Evolutionary conservation across 2,888 invertebrate genomes (phyloP).

Genomic region (Trichopria drosophilae): DNA sequence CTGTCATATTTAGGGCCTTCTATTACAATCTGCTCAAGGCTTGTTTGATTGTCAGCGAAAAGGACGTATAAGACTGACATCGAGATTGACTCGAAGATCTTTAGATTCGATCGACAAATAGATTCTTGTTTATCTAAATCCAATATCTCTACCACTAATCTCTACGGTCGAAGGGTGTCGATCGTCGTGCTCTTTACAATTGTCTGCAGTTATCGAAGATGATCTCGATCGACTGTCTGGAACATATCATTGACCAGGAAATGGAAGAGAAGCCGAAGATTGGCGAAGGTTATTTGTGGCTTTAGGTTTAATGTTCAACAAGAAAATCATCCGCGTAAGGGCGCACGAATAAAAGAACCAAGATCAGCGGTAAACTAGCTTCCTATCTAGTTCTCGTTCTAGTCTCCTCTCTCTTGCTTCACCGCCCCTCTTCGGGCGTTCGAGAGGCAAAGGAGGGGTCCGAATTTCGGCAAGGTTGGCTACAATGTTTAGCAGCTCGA

Average conservation of each 20-base stretch:
- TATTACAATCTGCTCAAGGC: too few relatives aligned
- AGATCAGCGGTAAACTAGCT: constrained; percentile 35
- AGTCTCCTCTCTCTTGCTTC: constrained; percentile 15
- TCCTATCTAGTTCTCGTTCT: constrained; percentile 19
- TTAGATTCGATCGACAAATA: constrained; percentile 43
- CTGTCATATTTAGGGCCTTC: too few relatives aligned
- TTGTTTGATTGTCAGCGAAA: too few relatives aligned
- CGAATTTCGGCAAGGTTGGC: constrained; percentile 42
- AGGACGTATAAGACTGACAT: too few relatives aligned
- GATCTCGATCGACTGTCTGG: constrained; percentile 38
- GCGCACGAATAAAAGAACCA: too few relatives aligned
- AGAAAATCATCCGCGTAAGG: constrained; percentile 58
- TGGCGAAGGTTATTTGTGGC: constrained; percentile 12
- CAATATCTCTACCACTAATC: constrained; percentile 52
- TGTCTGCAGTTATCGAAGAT: constrained; percentile 24
- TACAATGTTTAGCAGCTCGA: constrained; percentile 46
- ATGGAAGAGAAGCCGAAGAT: constrained; percentile 6
- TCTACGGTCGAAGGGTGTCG: constrained; percentile 37
- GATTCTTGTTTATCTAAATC: constrained; percentile 50
- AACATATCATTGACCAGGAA: background rate
- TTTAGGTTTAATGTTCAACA: constrained; percentile 52
- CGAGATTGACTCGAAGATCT: too few relatives aligned
- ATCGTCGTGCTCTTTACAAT: constrained; percentile 27
- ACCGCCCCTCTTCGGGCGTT: constrained; percentile 4
- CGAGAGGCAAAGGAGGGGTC: constrained; percentile 29